Base-by-base conservation (phyloP, 1,140 invertebrate species). In the Papilio dardanus region DNA sequence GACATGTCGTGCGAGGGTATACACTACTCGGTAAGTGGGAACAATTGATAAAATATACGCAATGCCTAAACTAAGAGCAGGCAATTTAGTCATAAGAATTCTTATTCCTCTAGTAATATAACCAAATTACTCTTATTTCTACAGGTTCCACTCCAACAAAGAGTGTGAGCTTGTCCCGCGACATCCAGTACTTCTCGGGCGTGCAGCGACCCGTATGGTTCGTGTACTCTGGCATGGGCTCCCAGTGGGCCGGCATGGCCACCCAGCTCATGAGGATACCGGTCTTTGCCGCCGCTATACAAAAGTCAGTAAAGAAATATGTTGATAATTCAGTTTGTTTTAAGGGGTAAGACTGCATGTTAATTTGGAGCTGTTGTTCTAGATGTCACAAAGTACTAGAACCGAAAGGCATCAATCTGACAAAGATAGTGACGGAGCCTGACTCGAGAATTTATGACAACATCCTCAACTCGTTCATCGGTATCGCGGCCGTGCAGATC, bases 211-310 rank as follows among this genome's bases (percentile, higher is more conserved):
- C 97, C 19, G 93, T 99, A 0, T 98, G 97, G 95, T 98, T 97
- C 91, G 95, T 99, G 10, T 99, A 98, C 92, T 96, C 97, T 77
- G 98, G 98, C 68, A 98, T 99, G 97, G 97, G 97, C 5, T 96
- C 96, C 0, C 97, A 99, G 84, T 99, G 98, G 97, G 87, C 95
- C 31, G 96, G 96, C 65, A 98, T 99, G 97, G 97, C 96, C 21
- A 91, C 94, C 35, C 92, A 94, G 7, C 89, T 95, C 1, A 92
- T 95, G 91, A 92, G 94, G 68, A 94, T 98, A 31, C 95, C 96
- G 7, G 85, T 95, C 5, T 98, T 98, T 88, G 94, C 94, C 28
- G 90, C 95, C 46, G 95, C 97, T 12, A 96, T 98, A 75, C 84
- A 96, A 77, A 95, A 94, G 88, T 96, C 77, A 88, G 85, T 78